Evolutionary conservation across 2,797 vertebrate genomes (phyloP).

Genomic region (Crenuchus spilurus): DNA sequence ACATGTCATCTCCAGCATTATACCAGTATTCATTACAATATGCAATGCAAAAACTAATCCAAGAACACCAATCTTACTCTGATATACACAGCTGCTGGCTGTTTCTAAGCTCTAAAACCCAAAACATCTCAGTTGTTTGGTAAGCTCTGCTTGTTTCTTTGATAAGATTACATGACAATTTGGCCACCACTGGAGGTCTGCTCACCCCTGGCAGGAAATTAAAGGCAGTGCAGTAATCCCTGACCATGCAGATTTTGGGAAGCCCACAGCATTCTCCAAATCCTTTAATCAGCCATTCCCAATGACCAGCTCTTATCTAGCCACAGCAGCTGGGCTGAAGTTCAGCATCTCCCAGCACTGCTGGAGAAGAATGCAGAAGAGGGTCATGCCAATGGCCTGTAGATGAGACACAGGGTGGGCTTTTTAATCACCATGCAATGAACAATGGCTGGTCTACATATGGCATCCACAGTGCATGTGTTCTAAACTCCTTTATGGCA

Average conservation of each 20-base stretch:
- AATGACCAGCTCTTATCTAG: conserved; percentile 42
- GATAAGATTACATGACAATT: conserved; percentile 39
- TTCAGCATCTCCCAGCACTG: conserved; percentile 19
- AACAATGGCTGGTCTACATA: conserved; percentile 30
- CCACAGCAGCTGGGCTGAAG: conserved; percentile 28
- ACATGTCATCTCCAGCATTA: background rate
- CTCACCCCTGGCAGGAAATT: conserved; percentile 22
- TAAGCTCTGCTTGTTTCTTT: conserved; percentile 27
- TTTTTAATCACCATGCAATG: conserved; percentile 17
- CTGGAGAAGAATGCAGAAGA: conserved; percentile 34
- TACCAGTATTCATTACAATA: background rate
- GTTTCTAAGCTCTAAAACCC: conserved; percentile 3
- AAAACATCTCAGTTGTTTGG: conserved; percentile 17
- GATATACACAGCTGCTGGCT: conserved; percentile 22
- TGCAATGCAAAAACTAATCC: conserved; percentile 1
- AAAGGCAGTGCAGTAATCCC: conserved; percentile 35
- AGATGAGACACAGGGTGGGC: conserved; percentile 27
- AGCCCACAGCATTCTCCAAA: conserved; percentile 14
- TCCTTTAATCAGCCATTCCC: conserved; percentile 41
- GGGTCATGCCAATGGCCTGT: conserved; percentile 17
- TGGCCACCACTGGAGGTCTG: conserved; percentile 22
- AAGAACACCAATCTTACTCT: conserved; percentile 10
- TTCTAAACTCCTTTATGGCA: background rate
- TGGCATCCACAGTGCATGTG: background rate
- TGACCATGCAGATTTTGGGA: conserved; percentile 40